phyloP scores from a whole-genome alignment of 2,113 vertebrate species.

The Haemorhous mexicanus region DNA sequence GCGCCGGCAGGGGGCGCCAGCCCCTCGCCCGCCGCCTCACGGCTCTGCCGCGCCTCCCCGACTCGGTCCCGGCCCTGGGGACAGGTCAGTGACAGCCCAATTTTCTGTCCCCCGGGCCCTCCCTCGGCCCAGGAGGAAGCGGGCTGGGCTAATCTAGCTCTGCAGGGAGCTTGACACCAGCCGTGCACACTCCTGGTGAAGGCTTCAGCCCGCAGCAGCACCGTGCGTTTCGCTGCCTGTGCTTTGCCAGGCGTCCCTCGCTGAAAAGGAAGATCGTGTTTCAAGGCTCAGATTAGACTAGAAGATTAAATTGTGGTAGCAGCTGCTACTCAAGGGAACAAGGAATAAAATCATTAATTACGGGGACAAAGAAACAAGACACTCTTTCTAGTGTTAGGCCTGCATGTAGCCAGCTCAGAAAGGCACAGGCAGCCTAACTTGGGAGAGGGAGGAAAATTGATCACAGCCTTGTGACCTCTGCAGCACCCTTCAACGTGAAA shows the following conservation, averaged over 20 bases:
- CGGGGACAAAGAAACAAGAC: background rate
- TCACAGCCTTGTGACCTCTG: background rate
- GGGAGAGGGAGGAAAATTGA: background rate
- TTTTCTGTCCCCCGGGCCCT: background rate
- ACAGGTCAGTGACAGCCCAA: accelerated
- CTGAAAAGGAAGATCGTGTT: background rate
- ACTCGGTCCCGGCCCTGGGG: too few relatives aligned
- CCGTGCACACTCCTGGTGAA: background rate
- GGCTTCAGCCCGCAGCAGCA: background rate
- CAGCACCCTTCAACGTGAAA: background rate
- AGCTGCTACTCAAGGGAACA: constrained; percentile 6
- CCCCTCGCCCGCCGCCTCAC: background rate
- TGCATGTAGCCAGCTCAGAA: background rate
- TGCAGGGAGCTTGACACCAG: background rate
- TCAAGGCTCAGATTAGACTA: background rate
- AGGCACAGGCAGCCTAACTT: background rate
- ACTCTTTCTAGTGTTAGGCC: background rate
- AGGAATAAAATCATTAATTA: constrained; percentile 39
- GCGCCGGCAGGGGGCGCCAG: background rate
- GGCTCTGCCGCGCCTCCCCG: background rate
- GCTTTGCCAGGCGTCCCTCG: background rate
- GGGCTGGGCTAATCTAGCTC: too few relatives aligned
- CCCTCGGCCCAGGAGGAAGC: background rate
- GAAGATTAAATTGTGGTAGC: constrained; percentile 24
- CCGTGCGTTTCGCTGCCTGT: background rate